phyloP scores from a whole-genome alignment of 2,113 vertebrate species.

The Lycocorax pyrrhopterus region DNA sequence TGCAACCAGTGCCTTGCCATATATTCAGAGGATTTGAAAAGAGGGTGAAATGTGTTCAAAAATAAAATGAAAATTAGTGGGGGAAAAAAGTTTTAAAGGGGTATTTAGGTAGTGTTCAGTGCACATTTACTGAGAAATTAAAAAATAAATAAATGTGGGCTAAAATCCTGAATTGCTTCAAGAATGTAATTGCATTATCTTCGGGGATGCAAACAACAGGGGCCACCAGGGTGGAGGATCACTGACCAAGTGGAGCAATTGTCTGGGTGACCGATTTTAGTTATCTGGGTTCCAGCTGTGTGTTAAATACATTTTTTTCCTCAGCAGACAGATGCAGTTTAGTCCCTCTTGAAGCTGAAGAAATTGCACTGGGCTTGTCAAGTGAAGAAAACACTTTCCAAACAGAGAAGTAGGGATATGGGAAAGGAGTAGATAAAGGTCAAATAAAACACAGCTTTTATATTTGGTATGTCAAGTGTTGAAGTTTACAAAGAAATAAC shows the following conservation, averaged over 20 bases:
- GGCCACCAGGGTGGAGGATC: not conserved
- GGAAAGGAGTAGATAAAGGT: not conserved
- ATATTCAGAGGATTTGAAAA: not conserved
- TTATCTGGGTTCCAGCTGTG: not conserved
- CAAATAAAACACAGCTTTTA: not conserved
- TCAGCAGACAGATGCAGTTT: not conserved
- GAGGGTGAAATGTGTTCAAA: not conserved
- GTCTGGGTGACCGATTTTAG: not conserved
- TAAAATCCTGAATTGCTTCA: not conserved
- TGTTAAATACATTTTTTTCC: not conserved
- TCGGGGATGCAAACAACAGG: not conserved
- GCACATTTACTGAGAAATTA: not conserved
- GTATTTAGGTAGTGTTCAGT: not conserved
- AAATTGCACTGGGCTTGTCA: not conserved
- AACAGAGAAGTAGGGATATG: not conserved
- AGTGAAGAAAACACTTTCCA: slow-evolving; percentile 26
- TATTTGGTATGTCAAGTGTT: not conserved
- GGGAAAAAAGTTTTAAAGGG: not conserved
- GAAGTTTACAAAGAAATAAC: not conserved
- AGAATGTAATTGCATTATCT: not conserved
- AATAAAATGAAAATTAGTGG: not conserved
- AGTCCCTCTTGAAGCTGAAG: not conserved
- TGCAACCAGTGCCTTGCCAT: not conserved
- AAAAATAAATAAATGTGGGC: not conserved
- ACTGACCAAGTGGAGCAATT: not conserved